Evolutionary conservation across 53 echinoderm and acorn worm genomes (phyloP), one percentile per base, ranked within the genome.

Genomic region (Patiria pectinifera): DNA sequence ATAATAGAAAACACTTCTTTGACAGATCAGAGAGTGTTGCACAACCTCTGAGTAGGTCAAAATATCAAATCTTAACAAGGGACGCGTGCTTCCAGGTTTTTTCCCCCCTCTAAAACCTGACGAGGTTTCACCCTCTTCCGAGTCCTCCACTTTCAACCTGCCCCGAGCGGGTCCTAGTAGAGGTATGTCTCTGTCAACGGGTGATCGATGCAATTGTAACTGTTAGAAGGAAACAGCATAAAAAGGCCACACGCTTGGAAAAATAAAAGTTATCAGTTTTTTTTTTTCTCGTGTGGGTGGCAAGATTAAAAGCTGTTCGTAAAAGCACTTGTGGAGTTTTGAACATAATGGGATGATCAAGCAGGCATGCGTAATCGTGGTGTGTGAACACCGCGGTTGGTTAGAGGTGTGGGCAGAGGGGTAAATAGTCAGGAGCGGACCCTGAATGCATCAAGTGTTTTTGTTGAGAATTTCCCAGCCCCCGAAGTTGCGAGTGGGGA

Each of bases 1-100:
- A 90, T 90, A 90, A 90, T 66, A 81, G 90, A 81, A 90, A 90
- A 62, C 90, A 90, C 90, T 90, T 90, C 81, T 90, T 48, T 80
- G 80, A 81, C 80, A 61, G 77, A 80, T 66, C 69, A 81, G 69
- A 48, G 81, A 47, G 81, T 80, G 66, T 81, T 90, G 90, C 69
- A 66, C 90, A 90, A 81, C 90, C 47, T 81, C 71, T 69, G 90
- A 90, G 69, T 63, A 59, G 87, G 90, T 90, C 80, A 80, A 90
- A 80, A 90, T 87, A 87, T 46, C 90, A 80, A 81, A 80, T 66
- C 45, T 62, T 80, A 59, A 81, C 80, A 90, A 66, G 81, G 81
- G 70, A 69, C 80, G 90, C 69, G 80, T 89, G 78, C 44, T 71
- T 86, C 74, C 0, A 59, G 21, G 60, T 22, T 25, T 21, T 76